Base-by-base conservation (phyloP, 2,888 invertebrate genomes). In the Proisotoma minuta region DNA sequence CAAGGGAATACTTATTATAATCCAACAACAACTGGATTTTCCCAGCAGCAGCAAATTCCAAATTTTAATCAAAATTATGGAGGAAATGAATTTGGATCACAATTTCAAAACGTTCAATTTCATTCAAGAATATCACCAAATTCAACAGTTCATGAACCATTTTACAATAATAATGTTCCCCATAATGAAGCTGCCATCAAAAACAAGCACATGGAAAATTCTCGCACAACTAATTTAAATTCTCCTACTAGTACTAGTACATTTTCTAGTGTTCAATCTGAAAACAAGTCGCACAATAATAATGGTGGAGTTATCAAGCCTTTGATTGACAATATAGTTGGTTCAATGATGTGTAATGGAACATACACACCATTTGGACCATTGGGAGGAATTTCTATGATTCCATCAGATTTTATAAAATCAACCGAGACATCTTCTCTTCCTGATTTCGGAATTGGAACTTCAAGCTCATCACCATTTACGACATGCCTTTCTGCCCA, bases 361-460 rank as follows among this genome's bases (percentile, higher is more conserved):
- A 71, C 69, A 34, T 73, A 73, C 54, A 73, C 70, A 22, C 73
- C 71, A 59, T 73, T 73, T 65, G 73, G 70, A n/a, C 66, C 66
- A 26, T 50, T 57, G 2, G 28, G 18, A 34, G 8, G 34, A 8
- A 34, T 15, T 10, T 10, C 34, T 10, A 10, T 34, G 8, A 8
- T 15, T 10, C 15, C 34, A 34, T 34, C 34, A 8, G 34, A 34
- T 10, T 34, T 34, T 34, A 15, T 10, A 34, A 8, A 15, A 34
- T 15, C 8, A 10, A 34, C 8, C 15, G 15, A 34, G 8, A 34
- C 8, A 8, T 8, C 8, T 10, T 8, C 53, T 18, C 3, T 57
- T 26, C 52, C 23, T 43, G 53, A 57, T 3, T 28, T 57, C 23
- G 34, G 24, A 20, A 29, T 56, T 18, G 50, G 53, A 5, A 24